Base-by-base conservation (phyloP, 2,113 vertebrate genomes). In the Labeo catla region DNA sequence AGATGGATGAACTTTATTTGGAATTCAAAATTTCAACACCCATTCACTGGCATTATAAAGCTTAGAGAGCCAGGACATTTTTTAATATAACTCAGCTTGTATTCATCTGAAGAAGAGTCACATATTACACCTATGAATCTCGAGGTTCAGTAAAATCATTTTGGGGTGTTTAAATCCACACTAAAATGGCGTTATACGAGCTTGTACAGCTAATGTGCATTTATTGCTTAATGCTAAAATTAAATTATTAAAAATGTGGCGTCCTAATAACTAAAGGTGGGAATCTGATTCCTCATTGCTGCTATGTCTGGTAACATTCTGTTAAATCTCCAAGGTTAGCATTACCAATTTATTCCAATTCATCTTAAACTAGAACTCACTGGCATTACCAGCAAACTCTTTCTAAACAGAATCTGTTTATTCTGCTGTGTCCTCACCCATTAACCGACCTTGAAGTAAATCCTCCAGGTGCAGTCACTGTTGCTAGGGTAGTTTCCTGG, bases 401-500 rank as follows among this genome's bases (percentile, higher is more conserved):
- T 83, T 72, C 2, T 47, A 34, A 36, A 68, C 4, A 13, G 16
- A 45, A 28, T 52, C 63, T 70, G 63, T 52, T 83, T 23, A 83
- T 83, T 83, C 65, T 57, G 16, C 74, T 19, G 2, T 85, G 36
- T 70, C 61, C 98, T 96, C 87, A 99, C 98, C 98, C 23, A n/a
- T n/a, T 97, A 98, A 68, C 98, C 98, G 90, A 99, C 97, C n/a
- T n/a, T 0, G 98, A 99, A 95, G 77, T 95, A 93, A 76, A 99
- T 96, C 93, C 95, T 98, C 98, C 98, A 99, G 0, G 97, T 97
- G 92, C 98, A 99, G 93, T 99, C 98, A 89, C 97, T 94, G 94
- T 99, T 99, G 94, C 98, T 99, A 54, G 98, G 98, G 81, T 99
- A 99, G 93, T 99, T 99, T 74, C 98, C 98, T 61, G 97, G 94